Evolutionary conservation across 2,797 vertebrate genomes (phyloP).

Genomic region (Ataeniobius toweri): DNA sequence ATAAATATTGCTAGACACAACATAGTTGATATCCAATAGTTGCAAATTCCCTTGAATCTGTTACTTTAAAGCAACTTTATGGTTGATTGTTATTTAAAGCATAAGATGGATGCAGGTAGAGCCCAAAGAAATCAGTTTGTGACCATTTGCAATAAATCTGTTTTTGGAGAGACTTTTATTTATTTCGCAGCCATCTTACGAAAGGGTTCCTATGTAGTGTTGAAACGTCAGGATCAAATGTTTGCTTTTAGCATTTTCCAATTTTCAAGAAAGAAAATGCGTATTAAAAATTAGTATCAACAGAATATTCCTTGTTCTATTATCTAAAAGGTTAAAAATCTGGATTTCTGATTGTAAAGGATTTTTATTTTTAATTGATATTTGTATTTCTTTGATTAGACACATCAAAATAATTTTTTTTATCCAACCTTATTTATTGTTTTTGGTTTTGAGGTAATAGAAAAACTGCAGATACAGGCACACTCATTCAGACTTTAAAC

Average conservation of each 20-base stretch:
- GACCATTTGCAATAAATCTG: conserved; percentile 15
- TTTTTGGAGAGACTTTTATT: background rate
- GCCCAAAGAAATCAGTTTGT: background rate
- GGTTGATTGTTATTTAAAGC: conserved; percentile 22
- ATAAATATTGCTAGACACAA: conserved; percentile 13
- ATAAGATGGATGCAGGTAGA: conserved; percentile 4
- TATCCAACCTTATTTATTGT: background rate
- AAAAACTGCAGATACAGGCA: background rate
- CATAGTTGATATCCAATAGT: conserved; percentile 4
- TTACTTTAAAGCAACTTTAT: conserved; percentile 1
- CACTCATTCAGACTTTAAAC: too few relatives aligned
- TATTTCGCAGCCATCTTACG: background rate
- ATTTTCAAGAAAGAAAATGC: background rate
- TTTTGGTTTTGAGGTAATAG: background rate
- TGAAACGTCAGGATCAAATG: background rate
- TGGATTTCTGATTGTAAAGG: background rate
- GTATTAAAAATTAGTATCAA: too few relatives aligned
- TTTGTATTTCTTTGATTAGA: too few relatives aligned
- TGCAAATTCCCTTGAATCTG: conserved; percentile 14
- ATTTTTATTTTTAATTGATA: background rate
- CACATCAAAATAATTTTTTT: too few relatives aligned
- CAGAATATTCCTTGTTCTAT: background rate
- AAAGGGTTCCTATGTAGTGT: too few relatives aligned
- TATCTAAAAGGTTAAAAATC: background rate
- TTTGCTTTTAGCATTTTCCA: background rate